phyloP scores from a whole-genome alignment of 2,888 invertebrate species.

The Ennomos fuscantarius region DNA sequence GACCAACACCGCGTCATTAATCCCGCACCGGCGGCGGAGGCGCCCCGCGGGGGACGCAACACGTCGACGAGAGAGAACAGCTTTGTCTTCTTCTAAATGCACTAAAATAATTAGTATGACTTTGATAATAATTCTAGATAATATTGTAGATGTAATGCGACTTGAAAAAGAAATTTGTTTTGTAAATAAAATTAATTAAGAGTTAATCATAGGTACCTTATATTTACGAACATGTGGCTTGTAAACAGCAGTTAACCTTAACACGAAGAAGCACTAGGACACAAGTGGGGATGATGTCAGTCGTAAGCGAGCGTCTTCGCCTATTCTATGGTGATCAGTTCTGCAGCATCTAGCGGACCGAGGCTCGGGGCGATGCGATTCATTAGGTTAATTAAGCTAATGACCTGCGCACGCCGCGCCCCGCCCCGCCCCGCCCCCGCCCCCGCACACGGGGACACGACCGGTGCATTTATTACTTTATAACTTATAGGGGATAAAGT shows the following conservation, averaged over 20 bases:
- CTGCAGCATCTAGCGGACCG: conserved; percentile 4
- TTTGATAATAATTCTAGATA: too few relatives aligned
- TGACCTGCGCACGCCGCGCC: conserved; percentile 46
- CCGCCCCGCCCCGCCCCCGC: conserved; percentile 25
- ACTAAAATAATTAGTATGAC: too few relatives aligned
- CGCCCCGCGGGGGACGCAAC: conserved; percentile 7
- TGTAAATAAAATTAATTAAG: too few relatives aligned
- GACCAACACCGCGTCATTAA: conserved; percentile 48
- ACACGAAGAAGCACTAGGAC: too few relatives aligned
- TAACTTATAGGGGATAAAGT: conserved; percentile 6
- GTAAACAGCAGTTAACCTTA: too few relatives aligned
- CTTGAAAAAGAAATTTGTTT: too few relatives aligned
- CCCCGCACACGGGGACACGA: conserved; percentile 27
- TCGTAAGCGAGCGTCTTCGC: background rate
- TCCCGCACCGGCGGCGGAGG: conserved; percentile 26
- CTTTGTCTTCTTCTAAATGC: background rate
- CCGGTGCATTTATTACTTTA: conserved; percentile 1
- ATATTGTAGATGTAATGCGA: too few relatives aligned
- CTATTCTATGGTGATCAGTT: background rate
- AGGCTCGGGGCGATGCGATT: conserved; percentile 51
- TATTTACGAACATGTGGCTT: too few relatives aligned
- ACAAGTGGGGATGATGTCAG: too few relatives aligned
- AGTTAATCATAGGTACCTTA: too few relatives aligned
- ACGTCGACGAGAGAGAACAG: background rate
- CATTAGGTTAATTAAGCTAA: conserved; percentile 66